Evolutionary conservation across 2,113 vertebrate genomes (phyloP), one percentile per base, ranked within the genome.

Genomic region (Silurus asotus): DNA sequence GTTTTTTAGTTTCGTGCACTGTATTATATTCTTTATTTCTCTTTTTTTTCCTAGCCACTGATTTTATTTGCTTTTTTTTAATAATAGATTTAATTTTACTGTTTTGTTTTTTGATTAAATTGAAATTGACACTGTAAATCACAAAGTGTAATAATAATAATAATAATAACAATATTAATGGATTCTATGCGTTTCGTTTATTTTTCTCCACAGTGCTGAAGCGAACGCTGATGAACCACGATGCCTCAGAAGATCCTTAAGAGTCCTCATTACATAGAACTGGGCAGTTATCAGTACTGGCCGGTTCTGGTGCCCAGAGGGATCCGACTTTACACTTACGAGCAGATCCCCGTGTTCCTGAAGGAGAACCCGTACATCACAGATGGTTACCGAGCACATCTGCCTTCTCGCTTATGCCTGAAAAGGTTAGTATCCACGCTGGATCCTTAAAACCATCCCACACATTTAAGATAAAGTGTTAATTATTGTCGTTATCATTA

Each of bases 331-430:
- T 99, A 98, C 94, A 98, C 97, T 20, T 99, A 96, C 69, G 97
- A 99, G 90, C 98, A 99, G 93, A 96, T 99, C 90, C 98, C 98
- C 3, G 92, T 96, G 59, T 98, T 98, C 90, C 96, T 99, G 58
- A 97, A 96, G 91, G 97, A 99, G 91, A 99, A 99, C 92, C 98
- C 98, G 1, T 99, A 96, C 93, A 99, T 99, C 94, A 99, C 98
- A 6, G 98, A 98, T 62, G 98, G 98, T 79, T 99, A 99, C 95
- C 94, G 98, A 90, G 98, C 98, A 70, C 98, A 98, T 91, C 94
- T 99, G 86, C 97, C 98, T 82, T 98, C 98, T 87, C 96, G 94
- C 62, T 95, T 99, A 76, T 99, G 98, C 88, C 93, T 99, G 83
- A 97, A 95, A 93, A 99, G 98, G 98, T 99, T 91, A 59, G 81